Conservation (phyloP, 1,140 invertebrate genomes). For the Polypedilum vanderplanki region DNA sequence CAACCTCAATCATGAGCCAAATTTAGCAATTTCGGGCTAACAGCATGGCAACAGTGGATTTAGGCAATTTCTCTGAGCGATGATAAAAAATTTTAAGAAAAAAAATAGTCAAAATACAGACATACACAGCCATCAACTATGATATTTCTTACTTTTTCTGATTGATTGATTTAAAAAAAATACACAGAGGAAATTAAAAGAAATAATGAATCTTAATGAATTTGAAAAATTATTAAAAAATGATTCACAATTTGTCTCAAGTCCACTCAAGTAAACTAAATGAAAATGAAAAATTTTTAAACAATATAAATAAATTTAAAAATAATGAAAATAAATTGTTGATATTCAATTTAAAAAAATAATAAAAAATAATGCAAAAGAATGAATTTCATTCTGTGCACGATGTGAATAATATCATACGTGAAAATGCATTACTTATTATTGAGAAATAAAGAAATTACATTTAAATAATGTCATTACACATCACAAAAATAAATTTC, state of each 20-base stretch:
- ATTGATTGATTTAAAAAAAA: too few relatives aligned
- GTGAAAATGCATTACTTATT: too few relatives aligned
- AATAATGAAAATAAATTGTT: too few relatives aligned
- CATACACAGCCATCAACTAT: too few relatives aligned
- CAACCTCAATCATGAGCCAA: constrained; percentile 6
- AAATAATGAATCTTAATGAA: too few relatives aligned
- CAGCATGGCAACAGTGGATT: constrained; percentile 3
- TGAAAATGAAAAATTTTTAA: background rate
- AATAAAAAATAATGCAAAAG: background rate
- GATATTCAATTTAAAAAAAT: constrained; percentile 15
- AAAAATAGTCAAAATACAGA: background rate
- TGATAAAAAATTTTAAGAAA: background rate
- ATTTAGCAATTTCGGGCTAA: constrained; percentile 24
- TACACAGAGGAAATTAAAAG: too few relatives aligned
- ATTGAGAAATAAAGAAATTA: too few relatives aligned
- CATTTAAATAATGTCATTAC: too few relatives aligned
- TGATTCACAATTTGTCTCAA: background rate
- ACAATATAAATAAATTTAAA: constrained; percentile 6
- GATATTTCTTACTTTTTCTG: too few relatives aligned
- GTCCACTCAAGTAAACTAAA: constrained; percentile 17
- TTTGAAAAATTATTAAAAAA: too few relatives aligned
- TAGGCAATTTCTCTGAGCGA: background rate
- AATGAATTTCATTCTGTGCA: background rate
- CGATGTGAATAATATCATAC: too few relatives aligned
- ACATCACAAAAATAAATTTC: too few relatives aligned